These are phyloP conservation scores for Tetragnatha versicolor DNA, from an alignment of 1,140 invertebrate species.

Conservation along the genomic window DNA sequence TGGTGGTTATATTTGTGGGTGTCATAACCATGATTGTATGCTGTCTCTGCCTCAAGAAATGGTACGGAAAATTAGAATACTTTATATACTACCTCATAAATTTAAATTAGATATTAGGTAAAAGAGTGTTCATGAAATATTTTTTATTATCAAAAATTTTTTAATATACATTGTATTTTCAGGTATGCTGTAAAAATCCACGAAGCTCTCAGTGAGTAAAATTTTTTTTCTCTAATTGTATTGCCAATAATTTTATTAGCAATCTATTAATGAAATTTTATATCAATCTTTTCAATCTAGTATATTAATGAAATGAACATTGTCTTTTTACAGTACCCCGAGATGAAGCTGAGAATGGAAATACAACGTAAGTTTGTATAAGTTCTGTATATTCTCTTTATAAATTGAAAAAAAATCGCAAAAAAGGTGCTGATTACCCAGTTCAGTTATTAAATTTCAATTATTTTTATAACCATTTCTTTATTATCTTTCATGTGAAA, in stretches of 20 bases:
- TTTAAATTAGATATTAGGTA: background rate
- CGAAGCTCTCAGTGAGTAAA: slow-evolving; percentile 41
- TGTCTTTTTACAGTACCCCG: slow-evolving; percentile 21
- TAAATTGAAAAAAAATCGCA: too few relatives aligned
- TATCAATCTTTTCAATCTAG: background rate
- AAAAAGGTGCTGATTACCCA: too few relatives aligned
- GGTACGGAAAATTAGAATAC: slow-evolving; percentile 69
- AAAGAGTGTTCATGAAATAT: background rate
- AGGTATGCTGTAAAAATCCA: slow-evolving; percentile 53
- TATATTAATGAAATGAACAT: background rate
- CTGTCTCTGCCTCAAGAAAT: slow-evolving; percentile 87
- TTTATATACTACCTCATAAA: background rate
- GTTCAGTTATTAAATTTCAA: too few relatives aligned
- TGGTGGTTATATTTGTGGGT: slow-evolving; percentile 85
- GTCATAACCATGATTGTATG: slow-evolving; percentile 85
- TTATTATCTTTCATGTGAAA: too few relatives aligned
- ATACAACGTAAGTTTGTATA: slow-evolving; percentile 48
- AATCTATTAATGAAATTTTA: background rate
- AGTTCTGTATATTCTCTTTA: too few relatives aligned
- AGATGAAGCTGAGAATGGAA: slow-evolving; percentile 57
- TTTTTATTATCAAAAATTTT: background rate
- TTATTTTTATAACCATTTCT: too few relatives aligned
- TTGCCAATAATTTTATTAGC: background rate
- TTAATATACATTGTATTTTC: slow-evolving; percentile 8
- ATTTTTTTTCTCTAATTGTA: background rate